phyloP scores from a whole-genome alignment of 2,888 invertebrate genomes.

The Parelbella ahira region DNA sequence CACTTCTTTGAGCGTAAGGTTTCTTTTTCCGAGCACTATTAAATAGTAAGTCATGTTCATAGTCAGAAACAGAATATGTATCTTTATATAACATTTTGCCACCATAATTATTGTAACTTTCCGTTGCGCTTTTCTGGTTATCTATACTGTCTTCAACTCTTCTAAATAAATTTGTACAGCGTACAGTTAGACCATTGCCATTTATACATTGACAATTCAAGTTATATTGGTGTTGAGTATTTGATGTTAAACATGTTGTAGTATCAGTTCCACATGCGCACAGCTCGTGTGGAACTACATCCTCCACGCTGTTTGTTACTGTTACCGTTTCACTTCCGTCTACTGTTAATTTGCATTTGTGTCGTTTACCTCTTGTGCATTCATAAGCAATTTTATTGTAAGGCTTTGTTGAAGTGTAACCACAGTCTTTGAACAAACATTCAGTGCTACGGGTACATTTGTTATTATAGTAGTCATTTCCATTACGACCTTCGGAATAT shows the following conservation, averaged over 20 bases:
- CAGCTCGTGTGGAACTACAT: conserved; percentile 22
- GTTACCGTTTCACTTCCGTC: conserved; percentile 17
- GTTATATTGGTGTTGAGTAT: conserved; percentile 32
- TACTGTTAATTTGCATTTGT: conserved; percentile 30
- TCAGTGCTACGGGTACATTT: conserved; percentile 45
- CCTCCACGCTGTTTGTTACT: conserved; percentile 10
- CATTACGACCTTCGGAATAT: conserved; percentile 33
- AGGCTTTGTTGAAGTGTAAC: conserved; percentile 15
- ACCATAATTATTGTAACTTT: neutral
- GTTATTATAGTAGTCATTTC: conserved; percentile 36
- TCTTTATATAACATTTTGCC: conserved; percentile 1
- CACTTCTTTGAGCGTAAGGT: conserved; percentile 33
- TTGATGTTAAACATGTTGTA: conserved; percentile 33
- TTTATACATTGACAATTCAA: conserved; percentile 36
- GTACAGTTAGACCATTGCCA: conserved; percentile 28
- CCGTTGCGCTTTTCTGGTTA: conserved; percentile 24
- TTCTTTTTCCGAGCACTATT: conserved; percentile 23
- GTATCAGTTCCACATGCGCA: conserved; percentile 43
- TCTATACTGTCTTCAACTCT: conserved; percentile 33
- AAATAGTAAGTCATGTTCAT: conserved; percentile 3
- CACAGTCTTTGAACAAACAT: neutral
- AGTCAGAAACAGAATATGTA: neutral
- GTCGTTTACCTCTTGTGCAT: conserved; percentile 40
- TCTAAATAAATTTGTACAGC: conserved; percentile 32
- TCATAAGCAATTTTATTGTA: conserved; percentile 29